These are phyloP conservation scores for Drosophila pectinifera DNA, from an alignment of 1,140 invertebrate species.

Conservation along the genomic window DNA sequence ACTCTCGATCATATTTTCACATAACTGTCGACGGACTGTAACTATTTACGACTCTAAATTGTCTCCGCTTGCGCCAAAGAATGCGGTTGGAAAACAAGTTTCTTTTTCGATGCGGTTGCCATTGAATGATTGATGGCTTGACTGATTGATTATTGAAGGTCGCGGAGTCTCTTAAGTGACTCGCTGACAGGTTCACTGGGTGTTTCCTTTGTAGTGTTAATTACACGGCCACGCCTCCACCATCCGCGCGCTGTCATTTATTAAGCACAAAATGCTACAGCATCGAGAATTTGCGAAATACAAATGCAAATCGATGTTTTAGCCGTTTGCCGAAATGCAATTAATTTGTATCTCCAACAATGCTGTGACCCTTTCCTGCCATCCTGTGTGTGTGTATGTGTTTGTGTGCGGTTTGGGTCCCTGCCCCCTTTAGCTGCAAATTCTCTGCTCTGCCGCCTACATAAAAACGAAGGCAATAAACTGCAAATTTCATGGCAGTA, in stretches of 20 bases:
- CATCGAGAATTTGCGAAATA: slow-evolving; percentile 49
- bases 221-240: slow-evolving; percentile 47
- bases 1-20: slow-evolving; percentile 55
- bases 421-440: background rate
- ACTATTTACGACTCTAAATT: slow-evolving; percentile 72
- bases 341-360: slow-evolving; percentile 56
- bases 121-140: slow-evolving; percentile 49
- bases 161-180: slow-evolving; percentile 72
- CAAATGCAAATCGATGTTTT: slow-evolving; percentile 63
- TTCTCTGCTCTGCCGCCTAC: slow-evolving; percentile 17
- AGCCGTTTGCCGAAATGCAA: slow-evolving; percentile 52
- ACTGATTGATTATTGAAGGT: slow-evolving; percentile 80
- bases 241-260: slow-evolving; percentile 43
- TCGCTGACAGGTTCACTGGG: slow-evolving; percentile 70
- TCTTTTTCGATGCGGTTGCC: slow-evolving; percentile 37
- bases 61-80: slow-evolving; percentile 48
- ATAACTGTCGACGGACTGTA: slow-evolving; percentile 64
- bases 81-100: slow-evolving; percentile 58
- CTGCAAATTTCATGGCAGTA: slow-evolving; percentile 65
- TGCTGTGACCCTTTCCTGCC: slow-evolving; percentile 10
- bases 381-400: background rate
- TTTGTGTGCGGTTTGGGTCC: slow-evolving; percentile 8
- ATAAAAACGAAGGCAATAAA: slow-evolving; percentile 63
- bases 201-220: slow-evolving; percentile 69
- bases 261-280: slow-evolving; percentile 43